phyloP scores from a whole-genome alignment of 2,113 vertebrate genomes.

The Gallinago jamesoni region DNA sequence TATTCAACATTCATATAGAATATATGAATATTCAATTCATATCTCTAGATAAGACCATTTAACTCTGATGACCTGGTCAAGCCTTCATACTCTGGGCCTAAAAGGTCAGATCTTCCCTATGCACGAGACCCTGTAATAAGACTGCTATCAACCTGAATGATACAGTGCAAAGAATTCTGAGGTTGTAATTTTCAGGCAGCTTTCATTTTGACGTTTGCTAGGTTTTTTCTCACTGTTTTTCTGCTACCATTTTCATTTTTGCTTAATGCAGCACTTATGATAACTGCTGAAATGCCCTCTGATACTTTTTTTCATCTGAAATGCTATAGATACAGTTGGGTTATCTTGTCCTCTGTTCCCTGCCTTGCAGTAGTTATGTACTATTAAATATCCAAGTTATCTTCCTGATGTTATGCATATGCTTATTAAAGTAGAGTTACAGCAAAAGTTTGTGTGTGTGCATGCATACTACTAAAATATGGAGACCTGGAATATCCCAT shows the following conservation, averaged over 20 bases:
- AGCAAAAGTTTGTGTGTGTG: not conserved
- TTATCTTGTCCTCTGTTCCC: not conserved
- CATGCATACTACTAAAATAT: not conserved
- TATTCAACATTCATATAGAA: no score
- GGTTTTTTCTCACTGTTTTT: not conserved
- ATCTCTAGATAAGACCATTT: not conserved
- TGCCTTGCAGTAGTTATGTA: not conserved
- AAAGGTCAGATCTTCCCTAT: not conserved
- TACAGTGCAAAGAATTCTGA: not conserved
- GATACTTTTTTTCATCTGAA: not conserved
- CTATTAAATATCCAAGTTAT: not conserved
- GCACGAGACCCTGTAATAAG: not conserved
- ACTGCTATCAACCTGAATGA: not conserved
- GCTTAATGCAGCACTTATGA: not conserved
- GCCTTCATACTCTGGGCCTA: not conserved
- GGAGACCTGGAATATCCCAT: not conserved
- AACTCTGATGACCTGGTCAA: not conserved
- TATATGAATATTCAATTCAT: no score
- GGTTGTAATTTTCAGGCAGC: not conserved
- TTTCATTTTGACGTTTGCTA: not conserved
- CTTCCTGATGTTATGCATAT: not conserved
- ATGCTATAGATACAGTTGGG: not conserved
- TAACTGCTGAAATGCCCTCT: not conserved
- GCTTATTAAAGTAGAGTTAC: not conserved
- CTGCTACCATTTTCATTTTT: not conserved